Conservation (phyloP, 1,140 invertebrate genomes). For the Cyphomyrmex costatus region DNA sequence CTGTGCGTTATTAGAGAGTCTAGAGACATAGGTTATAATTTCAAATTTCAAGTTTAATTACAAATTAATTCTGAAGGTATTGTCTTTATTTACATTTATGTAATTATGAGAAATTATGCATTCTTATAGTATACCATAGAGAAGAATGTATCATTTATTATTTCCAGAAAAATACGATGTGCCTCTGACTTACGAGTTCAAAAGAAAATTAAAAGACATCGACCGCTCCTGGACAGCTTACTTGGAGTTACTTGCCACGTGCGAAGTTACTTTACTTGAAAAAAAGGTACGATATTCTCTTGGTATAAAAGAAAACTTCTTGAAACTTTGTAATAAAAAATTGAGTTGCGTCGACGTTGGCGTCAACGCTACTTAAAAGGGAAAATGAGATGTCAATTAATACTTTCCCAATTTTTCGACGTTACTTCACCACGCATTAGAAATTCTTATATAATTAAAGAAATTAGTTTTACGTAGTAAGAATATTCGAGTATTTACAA, state of each 20-base stretch:
- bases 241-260: constrained; percentile 89
- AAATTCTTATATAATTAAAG: constrained; percentile 15
- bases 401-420: constrained; percentile 28
- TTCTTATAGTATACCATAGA: background rate
- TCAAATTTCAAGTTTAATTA: background rate
- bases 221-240: constrained; percentile 89
- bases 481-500: background rate
- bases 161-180: constrained; percentile 90
- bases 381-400: constrained; percentile 49
- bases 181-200: constrained; percentile 88
- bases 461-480: constrained; percentile 2
- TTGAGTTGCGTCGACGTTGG: background rate
- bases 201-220: constrained; percentile 88
- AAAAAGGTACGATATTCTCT: constrained; percentile 87
- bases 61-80: background rate
- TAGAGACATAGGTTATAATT: background rate
- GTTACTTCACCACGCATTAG: background rate
- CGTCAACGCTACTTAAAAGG: constrained; percentile 5
- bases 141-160: constrained; percentile 40
- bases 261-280: constrained; percentile 89
- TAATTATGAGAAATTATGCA: background rate
- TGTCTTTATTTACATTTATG: background rate
- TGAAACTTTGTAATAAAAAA: constrained; percentile 41
- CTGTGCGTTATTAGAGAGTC: too few species aligned
- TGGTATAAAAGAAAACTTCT: constrained; percentile 24